A percentile compares a stretch with the other conserved stretches of the same genome.
phyloP scores from a whole-genome alignment of 2,113 vertebrate species.

The Anoura caudifer region DNA sequence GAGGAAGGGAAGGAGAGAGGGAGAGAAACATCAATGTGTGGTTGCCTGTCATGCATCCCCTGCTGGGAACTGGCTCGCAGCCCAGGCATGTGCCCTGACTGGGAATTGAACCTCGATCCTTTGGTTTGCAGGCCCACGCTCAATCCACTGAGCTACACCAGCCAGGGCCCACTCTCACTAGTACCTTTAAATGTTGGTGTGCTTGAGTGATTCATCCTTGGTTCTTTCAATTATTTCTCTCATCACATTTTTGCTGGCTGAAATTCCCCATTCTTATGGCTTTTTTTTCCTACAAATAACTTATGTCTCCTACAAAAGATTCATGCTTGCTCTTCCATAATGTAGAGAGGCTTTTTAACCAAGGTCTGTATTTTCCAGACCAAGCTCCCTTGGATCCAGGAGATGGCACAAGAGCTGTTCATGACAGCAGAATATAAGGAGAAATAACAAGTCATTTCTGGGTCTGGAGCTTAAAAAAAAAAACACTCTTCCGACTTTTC shows the following conservation, averaged over 20 bases:
- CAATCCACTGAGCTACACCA: no score
- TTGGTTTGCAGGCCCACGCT: no score
- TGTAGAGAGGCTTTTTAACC: background rate
- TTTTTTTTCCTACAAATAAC: background rate
- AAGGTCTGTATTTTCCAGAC: background rate
- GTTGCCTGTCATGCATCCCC: no score
- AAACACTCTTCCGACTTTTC: background rate
- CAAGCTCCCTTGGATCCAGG: background rate
- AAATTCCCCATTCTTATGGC: background rate
- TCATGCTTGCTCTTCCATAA: background rate
- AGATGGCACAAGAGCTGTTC: background rate
- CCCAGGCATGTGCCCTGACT: no score
- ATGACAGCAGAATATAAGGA: background rate
- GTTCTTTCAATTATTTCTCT: background rate
- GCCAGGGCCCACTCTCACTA: no score
- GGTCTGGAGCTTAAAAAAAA: background rate
- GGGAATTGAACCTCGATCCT: no score
- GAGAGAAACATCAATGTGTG: no score
- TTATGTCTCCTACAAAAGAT: background rate
- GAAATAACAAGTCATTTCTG: background rate
- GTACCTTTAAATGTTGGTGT: background rate
- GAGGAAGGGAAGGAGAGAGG: no score
- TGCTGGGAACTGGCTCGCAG: no score
- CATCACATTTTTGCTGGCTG: background rate
- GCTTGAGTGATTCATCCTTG: background rate